A percentile compares a stretch with the other conserved stretches of the same genome.
These are phyloP conservation scores for Geococcyx californianus DNA, from an alignment of 2,113 vertebrate genomes.

Conservation along the genomic window DNA sequence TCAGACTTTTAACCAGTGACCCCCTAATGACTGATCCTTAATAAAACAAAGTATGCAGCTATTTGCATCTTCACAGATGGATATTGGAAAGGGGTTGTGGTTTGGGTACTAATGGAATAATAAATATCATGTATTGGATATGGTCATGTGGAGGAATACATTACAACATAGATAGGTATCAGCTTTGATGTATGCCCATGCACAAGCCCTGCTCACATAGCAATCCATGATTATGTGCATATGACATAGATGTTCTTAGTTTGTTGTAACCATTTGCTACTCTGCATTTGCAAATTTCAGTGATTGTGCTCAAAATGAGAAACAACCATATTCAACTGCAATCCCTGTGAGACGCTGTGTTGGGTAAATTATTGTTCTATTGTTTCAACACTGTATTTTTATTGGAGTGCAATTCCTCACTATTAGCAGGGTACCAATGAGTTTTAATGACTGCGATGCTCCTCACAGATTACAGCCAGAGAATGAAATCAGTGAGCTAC, in stretches of 20 bases:
- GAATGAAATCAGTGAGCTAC: conserved; percentile 56
- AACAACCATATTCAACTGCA: conserved; percentile 46
- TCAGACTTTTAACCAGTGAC: conserved; percentile 56
- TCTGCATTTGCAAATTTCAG: conserved; percentile 52
- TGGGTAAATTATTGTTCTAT: conserved; percentile 46
- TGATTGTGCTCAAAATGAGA: conserved; percentile 51
- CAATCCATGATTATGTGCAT: conserved; percentile 25
- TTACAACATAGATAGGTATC: conserved; percentile 42
- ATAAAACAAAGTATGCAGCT: conserved; percentile 38
- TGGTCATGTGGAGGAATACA: conserved; percentile 59
- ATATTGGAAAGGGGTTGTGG: conserved; percentile 34
- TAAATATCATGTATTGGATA: conserved; percentile 45
- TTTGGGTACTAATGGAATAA: conserved; percentile 62
- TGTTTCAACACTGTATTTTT: conserved; percentile 35
- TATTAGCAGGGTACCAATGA: conserved; percentile 23
- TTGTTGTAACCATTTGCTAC: conserved; percentile 35
- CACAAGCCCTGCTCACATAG: conserved; percentile 28
- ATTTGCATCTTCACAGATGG: conserved; percentile 41
- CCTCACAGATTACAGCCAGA: conserved; percentile 34
- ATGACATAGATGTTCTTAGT: background rate
- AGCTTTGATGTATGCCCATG: conserved; percentile 59
- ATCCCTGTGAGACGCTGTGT: background rate
- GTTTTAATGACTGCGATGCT: conserved; percentile 31
- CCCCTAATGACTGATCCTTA: conserved; percentile 32
- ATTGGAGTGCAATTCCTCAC: conserved; percentile 18